Conservation (phyloP, 2,888 invertebrate species). For the Thumatha senex region DNA sequence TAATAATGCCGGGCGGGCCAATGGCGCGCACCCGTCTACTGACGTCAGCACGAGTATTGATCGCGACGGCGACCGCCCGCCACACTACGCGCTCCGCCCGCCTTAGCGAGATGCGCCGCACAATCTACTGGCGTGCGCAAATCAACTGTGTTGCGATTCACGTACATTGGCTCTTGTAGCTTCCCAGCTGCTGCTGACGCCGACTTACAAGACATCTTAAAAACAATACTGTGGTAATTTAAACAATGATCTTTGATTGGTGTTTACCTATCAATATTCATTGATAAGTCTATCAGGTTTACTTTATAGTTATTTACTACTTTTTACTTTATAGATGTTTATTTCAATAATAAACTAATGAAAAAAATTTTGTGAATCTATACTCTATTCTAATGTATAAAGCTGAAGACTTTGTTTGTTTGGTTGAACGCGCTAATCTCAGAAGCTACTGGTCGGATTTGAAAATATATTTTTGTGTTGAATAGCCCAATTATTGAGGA, state of each 20-base stretch:
- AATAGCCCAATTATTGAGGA: too few relatives aligned
- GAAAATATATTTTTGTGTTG: too few relatives aligned
- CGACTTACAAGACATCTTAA: slow-evolving; percentile 11
- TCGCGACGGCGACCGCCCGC: slow-evolving; percentile 40
- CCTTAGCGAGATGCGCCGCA: slow-evolving; percentile 27
- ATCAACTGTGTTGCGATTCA: slow-evolving; percentile 36
- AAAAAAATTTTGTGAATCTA: too few relatives aligned
- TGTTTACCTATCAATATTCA: too few relatives aligned
- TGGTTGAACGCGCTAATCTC: too few relatives aligned
- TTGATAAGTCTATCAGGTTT: too few relatives aligned
- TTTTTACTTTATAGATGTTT: too few relatives aligned
- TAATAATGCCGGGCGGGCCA: slow-evolving; percentile 78
- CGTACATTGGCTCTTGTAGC: slow-evolving; percentile 20
- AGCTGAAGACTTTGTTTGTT: too few relatives aligned
- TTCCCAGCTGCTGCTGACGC: slow-evolving; percentile 30
- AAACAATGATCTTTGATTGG: not conserved
- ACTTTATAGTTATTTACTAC: too few relatives aligned
- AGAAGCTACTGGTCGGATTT: too few relatives aligned
- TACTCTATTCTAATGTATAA: too few relatives aligned
- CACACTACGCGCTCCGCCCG: slow-evolving; percentile 20
- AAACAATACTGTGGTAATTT: not conserved
- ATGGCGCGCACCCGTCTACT: slow-evolving; percentile 75
- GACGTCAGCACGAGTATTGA: slow-evolving; percentile 77
- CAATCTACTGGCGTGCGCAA: slow-evolving; percentile 39
- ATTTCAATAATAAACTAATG: too few relatives aligned